Base-by-base conservation (phyloP, 2,797 vertebrate genomes). In the Pseudomugil gertrudae region DNA sequence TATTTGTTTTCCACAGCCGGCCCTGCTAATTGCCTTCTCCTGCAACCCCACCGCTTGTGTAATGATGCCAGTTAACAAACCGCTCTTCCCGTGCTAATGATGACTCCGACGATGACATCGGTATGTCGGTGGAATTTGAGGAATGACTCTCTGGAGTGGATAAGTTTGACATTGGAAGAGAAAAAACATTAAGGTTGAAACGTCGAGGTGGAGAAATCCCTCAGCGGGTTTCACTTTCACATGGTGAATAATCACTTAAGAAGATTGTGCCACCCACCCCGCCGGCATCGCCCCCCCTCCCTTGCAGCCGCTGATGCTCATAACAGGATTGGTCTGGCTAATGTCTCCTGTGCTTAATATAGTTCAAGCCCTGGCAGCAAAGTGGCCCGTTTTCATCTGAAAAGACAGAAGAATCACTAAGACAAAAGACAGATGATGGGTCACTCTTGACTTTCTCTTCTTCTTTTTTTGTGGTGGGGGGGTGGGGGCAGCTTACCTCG, bases 211-310 rank as follows among this genome's bases (percentile, higher is more conserved):
- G 76, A 79, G 73, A 74, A 89, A 80, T 85, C 80, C 77, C 81
- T 87, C 71, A 65, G 75, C 79, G 69, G 85, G 85, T 85, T 78
- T 88, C 87, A 86, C 87, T 92, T 93, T 92, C 89, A 90, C 88
- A 92, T 93, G 88, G 79, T 86, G 91, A 93, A 92, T 91, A 92
- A 92, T 92, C 85, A 88, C 92, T 90, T 92, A 92, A 93, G 92
- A 79, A 92, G 90, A 91, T 90, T 91, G 84, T 24, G 7, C 57
- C 66, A 69, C 14, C 78, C 66, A 43, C 33, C 26, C 47, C 48
- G 14, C 21, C 19, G 19, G 24, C 21, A 43, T 30, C 23, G n/a
- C 14, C 43, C 47, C 51, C 59, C 33, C 3, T 32, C 19, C 15
- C 3, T 24, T 9, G 38, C 11, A 21, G 61, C 64, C 56, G 21